Evolutionary conservation across 2,888 invertebrate species (phyloP).

Genomic region (Papilio demoleus): DNA sequence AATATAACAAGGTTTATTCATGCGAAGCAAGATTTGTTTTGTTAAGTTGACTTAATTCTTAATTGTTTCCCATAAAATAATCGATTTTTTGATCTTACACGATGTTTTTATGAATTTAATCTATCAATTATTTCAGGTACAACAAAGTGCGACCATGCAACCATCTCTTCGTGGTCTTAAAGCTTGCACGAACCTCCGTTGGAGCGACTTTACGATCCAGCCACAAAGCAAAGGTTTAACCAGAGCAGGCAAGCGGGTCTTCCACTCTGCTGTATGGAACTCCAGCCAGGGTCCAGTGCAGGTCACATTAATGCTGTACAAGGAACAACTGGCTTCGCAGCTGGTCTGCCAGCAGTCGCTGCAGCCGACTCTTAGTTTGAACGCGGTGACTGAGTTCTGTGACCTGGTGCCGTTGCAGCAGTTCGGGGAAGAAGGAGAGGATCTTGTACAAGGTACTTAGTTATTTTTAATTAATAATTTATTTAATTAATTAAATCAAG

Average conservation of each 20-base stretch:
- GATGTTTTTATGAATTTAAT: neutral
- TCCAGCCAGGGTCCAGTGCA: constrained; percentile 85
- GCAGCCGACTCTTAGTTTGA: constrained; percentile 85
- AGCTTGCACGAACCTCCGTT: constrained; percentile 87
- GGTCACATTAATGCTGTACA: constrained; percentile 86
- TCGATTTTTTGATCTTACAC: neutral
- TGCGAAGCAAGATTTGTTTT: neutral
- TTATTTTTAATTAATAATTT: too few species aligned
- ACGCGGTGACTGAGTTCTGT: constrained; percentile 91
- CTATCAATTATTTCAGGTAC: constrained; percentile 66
- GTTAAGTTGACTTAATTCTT: neutral
- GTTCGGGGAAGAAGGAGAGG: constrained; percentile 84
- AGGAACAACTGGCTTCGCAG: constrained; percentile 85
- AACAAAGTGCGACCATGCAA: constrained; percentile 88
- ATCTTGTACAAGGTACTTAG: constrained; percentile 85
- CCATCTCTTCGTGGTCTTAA: constrained; percentile 88
- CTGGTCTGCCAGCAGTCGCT: constrained; percentile 85
- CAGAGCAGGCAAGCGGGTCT: constrained; percentile 87
- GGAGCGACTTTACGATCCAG: constrained; percentile 88
- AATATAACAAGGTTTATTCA: neutral
- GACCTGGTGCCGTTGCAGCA: constrained; percentile 89
- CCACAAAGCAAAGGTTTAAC: constrained; percentile 78
- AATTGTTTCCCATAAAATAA: too few species aligned
- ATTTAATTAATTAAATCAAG: too few species aligned
- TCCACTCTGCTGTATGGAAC: constrained; percentile 90